Evolutionary conservation across 2,888 invertebrate genomes (phyloP), one percentile per base, ranked within the genome.

Genomic region (Pachycephus smyrnensis): DNA sequence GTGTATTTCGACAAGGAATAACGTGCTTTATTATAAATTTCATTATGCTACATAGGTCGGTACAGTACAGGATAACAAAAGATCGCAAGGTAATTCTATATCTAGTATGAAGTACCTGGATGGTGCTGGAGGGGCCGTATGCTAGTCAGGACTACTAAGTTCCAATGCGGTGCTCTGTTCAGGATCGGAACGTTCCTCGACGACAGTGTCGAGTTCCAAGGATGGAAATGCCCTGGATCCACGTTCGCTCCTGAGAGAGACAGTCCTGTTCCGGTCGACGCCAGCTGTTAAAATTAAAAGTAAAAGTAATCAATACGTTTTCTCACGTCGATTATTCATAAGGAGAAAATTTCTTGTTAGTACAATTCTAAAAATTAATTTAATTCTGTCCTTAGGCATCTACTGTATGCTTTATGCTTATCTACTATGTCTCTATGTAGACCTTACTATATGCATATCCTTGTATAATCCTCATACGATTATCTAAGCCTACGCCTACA

Each of bases 151-250:
- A 83, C 90, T 91, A 77, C 91, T 90, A 71, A 91, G 85, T 80
- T 91, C 91, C 30, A 91, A 80, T 15, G 88, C 90, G 3, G 90
- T 90, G 80, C 90, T 95, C 88, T 95, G 95, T 89, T 96, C 96
- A 9, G 95, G 94, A 89, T 97, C 97, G 23, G 96, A 96, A 80
- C 96, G 94, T 88, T 97, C 97, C 89, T 97, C 97, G 35, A 97
- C 93, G 35, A 97, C 97, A 0, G 97, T 97, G 90, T 96, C 97
- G 84, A 97, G 93, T 89, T 97, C 97, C 75, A 96, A 92, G 0
- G 96, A 94, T 55, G 96, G 95, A 87, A 95, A 95, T n/a, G 95
- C 94, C 75, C 96, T 93, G 69, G 95, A 95, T 76, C 95, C 93
- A 87, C 95, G 92, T 89, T 95, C 95, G 85, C 94, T 94, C 85